A percentile compares a stretch with the other conserved stretches of the same genome.
phyloP scores from a whole-genome alignment of 2,113 vertebrate species.

The Morone saxatilis region DNA sequence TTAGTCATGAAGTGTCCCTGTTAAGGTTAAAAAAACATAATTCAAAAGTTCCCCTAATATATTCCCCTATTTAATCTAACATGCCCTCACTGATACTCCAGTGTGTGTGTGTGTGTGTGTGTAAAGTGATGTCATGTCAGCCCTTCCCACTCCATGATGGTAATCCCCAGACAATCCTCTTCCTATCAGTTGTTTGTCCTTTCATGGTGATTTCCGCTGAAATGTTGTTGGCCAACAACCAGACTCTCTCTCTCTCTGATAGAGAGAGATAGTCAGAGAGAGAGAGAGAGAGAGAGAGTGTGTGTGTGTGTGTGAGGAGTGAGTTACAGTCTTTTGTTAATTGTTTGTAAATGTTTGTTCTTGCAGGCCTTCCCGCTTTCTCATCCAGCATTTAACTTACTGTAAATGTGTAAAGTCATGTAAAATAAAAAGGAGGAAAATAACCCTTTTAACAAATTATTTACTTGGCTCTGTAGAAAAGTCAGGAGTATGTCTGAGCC shows the following conservation, averaged over 20 bases:
- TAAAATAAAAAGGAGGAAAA: background rate
- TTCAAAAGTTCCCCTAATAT: background rate
- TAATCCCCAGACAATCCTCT: conserved; percentile 25
- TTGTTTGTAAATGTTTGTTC: background rate
- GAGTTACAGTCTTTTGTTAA: background rate
- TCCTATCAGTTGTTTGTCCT: conserved; percentile 17
- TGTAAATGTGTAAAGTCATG: conserved; percentile 16
- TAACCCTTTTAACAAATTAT: background rate
- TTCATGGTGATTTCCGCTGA: conserved; percentile 56
- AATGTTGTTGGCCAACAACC: background rate
- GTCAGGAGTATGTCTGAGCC: background rate
- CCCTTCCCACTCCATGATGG: background rate
- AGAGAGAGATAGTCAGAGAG: too few relatives aligned
- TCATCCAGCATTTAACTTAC: background rate
- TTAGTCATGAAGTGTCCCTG: too few relatives aligned
- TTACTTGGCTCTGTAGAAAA: background rate
- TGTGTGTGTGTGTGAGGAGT: background rate
- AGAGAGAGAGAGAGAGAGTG: background rate
- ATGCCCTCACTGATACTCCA: background rate
- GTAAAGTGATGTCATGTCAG: conserved; percentile 17
- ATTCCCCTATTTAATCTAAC: background rate
- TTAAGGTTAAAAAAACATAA: too few relatives aligned
- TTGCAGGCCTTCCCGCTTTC: conserved; percentile 7
- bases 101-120: conserved; percentile 8
- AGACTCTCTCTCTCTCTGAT: background rate